These are phyloP conservation scores for Todiramphus saurophagus DNA, from an alignment of 2,113 vertebrate genomes.

Conservation along the genomic window DNA sequence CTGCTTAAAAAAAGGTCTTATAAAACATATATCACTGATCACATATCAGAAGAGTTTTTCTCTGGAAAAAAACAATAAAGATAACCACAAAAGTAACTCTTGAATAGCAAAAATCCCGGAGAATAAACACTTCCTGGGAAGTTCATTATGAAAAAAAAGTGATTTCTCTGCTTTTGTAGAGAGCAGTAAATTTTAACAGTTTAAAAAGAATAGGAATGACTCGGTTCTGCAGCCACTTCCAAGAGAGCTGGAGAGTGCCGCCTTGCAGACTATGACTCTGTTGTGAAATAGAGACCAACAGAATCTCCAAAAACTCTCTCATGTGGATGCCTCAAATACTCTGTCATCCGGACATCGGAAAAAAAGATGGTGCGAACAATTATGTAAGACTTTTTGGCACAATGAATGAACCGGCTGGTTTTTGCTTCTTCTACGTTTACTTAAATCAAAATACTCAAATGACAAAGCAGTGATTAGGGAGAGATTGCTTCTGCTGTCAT, in stretches of 20 bases:
- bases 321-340: neutral
- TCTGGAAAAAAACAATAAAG: neutral
- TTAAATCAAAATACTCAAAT: neutral
- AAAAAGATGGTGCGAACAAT: neutral
- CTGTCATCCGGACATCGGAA: neutral
- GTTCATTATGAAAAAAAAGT: neutral
- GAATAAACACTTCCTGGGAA: neutral
- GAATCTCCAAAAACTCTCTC: neutral
- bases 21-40: neutral
- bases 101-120: neutral
- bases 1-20: neutral
- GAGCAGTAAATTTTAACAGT: neutral
- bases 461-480: neutral
- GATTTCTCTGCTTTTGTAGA: neutral
- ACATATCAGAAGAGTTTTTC: neutral
- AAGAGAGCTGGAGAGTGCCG: fast-evolving
- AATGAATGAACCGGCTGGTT: neutral
- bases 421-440: neutral
- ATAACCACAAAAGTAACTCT: neutral
- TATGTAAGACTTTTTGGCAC: neutral
- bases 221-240: neutral
- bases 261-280: neutral
- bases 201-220: neutral
- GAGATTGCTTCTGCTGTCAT: neutral
- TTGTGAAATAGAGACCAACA: neutral